A percentile compares a stretch with the other conserved stretches of the same genome.
These are phyloP conservation scores for Alsophila aescularia DNA, from an alignment of 2,888 invertebrate species.

Conservation along the genomic window DNA sequence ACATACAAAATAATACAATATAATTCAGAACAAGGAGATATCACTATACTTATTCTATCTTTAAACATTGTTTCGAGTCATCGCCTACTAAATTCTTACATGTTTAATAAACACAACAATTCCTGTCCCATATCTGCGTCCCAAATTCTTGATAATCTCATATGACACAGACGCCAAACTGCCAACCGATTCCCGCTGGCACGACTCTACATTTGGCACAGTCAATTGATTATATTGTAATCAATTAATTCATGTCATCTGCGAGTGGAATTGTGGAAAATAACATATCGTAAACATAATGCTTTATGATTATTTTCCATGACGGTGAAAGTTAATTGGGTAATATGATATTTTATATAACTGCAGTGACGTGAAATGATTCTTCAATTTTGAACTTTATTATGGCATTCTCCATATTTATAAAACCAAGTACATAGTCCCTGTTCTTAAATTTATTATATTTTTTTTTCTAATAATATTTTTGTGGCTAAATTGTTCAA, in stretches of 20 bases:
- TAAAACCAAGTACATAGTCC: too few species aligned
- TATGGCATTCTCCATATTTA: too few species aligned
- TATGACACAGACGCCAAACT: slow-evolving; percentile 15
- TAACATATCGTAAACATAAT: slow-evolving; percentile 18
- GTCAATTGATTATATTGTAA: slow-evolving; percentile 24
- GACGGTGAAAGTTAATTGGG: slow-evolving; percentile 2
- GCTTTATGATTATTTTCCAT: slow-evolving; percentile 18
- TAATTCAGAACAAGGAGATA: too few species aligned
- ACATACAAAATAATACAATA: too few species aligned
- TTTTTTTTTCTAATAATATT: too few species aligned
- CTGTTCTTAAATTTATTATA: too few species aligned
- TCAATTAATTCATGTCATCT: slow-evolving; percentile 14
- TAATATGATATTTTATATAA: not conserved
- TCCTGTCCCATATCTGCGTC: not conserved
- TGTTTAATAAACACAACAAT: too few species aligned
- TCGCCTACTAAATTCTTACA: too few species aligned
- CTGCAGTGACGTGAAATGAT: not conserved
- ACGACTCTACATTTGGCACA: slow-evolving; percentile 37
- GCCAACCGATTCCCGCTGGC: slow-evolving; percentile 15
- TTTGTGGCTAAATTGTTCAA: too few species aligned
- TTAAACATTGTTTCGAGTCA: too few species aligned
- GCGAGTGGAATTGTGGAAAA: slow-evolving; percentile 4
- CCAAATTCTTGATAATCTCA: slow-evolving; percentile 6
- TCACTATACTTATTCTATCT: too few species aligned
- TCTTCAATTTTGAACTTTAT: not conserved